Evolutionary conservation across 2,113 vertebrate genomes (phyloP).

Genomic region (Grammomys surdaster): DNA sequence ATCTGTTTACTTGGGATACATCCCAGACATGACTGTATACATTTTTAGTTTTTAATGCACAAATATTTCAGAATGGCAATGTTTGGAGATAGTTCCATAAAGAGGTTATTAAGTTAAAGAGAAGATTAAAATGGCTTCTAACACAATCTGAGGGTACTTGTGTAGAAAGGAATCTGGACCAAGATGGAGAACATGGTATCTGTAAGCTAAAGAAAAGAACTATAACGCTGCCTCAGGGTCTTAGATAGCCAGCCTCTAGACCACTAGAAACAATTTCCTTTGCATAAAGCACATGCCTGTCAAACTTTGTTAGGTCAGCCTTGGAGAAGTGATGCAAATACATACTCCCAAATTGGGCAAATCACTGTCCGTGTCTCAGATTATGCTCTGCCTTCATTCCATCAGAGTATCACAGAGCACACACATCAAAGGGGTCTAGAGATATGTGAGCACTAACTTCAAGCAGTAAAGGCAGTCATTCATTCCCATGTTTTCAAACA

Average conservation of each 20-base stretch:
- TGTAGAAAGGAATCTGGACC: background rate
- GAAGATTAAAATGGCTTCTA: background rate
- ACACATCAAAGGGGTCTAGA: background rate
- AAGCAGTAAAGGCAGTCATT: background rate
- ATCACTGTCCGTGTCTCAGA: background rate
- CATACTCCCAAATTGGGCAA: background rate
- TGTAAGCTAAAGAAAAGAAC: background rate
- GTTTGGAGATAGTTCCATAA: background rate
- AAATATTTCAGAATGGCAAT: background rate
- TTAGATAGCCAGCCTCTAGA: background rate
- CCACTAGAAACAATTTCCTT: background rate
- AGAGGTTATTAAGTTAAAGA: background rate
- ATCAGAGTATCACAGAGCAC: background rate
- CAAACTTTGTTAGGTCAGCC: background rate
- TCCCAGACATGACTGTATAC: background rate
- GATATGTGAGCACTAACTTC: background rate
- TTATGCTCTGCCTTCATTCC: background rate
- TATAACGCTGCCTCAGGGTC: background rate
- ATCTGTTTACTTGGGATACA: background rate
- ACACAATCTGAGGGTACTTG: background rate
- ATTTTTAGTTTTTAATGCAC: background rate
- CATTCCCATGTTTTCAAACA: background rate
- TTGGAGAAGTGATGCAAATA: background rate
- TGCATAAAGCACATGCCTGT: background rate
- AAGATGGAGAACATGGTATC: too few relatives aligned